Conservation (phyloP, 2,797 vertebrate species). For the Acipenser oxyrinchus region DNA sequence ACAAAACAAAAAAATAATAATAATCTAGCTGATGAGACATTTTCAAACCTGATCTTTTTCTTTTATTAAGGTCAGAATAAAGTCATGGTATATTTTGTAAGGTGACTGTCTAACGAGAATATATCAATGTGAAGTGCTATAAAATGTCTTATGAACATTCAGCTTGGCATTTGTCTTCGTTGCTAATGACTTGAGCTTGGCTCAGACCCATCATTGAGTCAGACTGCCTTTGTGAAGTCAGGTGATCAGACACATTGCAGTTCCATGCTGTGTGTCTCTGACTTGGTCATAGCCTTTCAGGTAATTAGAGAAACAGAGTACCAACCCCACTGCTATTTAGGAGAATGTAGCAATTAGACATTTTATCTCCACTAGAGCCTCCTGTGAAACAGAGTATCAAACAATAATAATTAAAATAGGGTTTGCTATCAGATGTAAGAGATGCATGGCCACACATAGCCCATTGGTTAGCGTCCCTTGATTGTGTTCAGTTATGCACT, state of each 20-base stretch:
- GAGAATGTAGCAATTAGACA: constrained; percentile 23
- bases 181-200: constrained; percentile 14
- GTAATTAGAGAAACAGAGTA: constrained; percentile 17
- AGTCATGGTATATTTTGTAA: constrained; percentile 1
- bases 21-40: constrained; percentile 16
- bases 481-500: too few species aligned
- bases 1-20: not conserved
- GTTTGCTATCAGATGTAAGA: constrained; percentile 1
- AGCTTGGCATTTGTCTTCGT: constrained; percentile 8
- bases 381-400: constrained; percentile 9
- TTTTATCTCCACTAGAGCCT: constrained; percentile 18
- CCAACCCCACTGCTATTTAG: constrained; percentile 16
- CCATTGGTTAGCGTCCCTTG: too few species aligned
- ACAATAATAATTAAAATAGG: constrained; percentile 11
- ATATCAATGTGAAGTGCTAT: not conserved
- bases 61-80: not conserved
- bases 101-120: not conserved
- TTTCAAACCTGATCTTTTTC: constrained; percentile 1
- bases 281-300: constrained; percentile 13
- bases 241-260: constrained; percentile 11
- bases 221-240: constrained; percentile 3
- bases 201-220: not conserved
- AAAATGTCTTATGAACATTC: not conserved
- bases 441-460: not conserved
- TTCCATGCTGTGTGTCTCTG: constrained; percentile 6